phyloP scores from a whole-genome alignment of 2,888 invertebrate species.

The Tetranychus piercei region DNA sequence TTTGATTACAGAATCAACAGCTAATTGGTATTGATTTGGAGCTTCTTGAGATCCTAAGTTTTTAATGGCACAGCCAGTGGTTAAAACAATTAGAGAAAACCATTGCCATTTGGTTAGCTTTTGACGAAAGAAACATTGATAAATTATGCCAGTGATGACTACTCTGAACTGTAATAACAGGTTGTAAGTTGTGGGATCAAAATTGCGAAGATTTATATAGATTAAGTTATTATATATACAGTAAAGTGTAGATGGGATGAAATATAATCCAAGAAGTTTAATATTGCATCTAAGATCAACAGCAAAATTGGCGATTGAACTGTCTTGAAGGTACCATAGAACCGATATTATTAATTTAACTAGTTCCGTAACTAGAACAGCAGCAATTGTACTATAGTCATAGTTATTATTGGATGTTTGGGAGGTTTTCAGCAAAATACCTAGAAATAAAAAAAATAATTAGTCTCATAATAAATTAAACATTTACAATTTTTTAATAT shows the following conservation, averaged over 20 bases:
- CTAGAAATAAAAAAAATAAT: conserved; percentile 38
- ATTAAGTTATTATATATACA: conserved; percentile 85
- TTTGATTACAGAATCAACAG: background rate
- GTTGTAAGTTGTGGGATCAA: conserved; percentile 87
- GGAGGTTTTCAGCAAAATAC: conserved; percentile 73
- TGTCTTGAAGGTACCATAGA: conserved; percentile 41
- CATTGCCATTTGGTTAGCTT: conserved; percentile 61
- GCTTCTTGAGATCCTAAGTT: conserved; percentile 41
- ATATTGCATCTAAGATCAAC: conserved; percentile 12
- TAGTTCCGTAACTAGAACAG: conserved; percentile 69
- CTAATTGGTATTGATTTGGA: background rate
- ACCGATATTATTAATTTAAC: conserved; percentile 58
- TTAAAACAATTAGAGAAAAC: conserved; percentile 66
- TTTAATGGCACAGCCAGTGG: conserved; percentile 75
- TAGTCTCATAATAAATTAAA: background rate
- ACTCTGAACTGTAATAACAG: conserved; percentile 72
- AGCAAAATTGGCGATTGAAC: conserved; percentile 23
- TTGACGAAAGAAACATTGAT: conserved; percentile 74
- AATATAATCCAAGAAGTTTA: conserved; percentile 52
- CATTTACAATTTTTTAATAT: background rate
- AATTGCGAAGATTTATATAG: conserved; percentile 68
- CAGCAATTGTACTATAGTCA: conserved; percentile 61
- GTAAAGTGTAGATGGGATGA: conserved; percentile 74
- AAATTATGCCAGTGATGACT: conserved; percentile 72
- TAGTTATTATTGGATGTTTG: conserved; percentile 61